phyloP scores from a whole-genome alignment of 2,113 vertebrate species.

The Diphyllodes magnificus region DNA sequence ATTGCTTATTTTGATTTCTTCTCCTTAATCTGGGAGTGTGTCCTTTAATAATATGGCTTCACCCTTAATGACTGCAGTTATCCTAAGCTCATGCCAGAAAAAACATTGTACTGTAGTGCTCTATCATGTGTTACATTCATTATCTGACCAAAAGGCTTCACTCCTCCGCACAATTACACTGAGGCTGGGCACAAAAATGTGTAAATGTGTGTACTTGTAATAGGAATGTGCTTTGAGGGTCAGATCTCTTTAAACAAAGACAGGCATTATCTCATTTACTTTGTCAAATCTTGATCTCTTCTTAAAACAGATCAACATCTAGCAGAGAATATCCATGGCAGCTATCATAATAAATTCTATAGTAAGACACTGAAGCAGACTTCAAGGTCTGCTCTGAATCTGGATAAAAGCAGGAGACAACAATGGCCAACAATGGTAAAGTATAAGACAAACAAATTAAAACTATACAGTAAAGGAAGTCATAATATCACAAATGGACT shows the following conservation, averaged over 20 bases:
- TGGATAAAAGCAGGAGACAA: conserved; percentile 19
- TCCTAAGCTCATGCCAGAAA: conserved; percentile 10
- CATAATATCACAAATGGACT: conserved; percentile 33
- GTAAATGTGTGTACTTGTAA: conserved; percentile 55
- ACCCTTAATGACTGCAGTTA: conserved; percentile 2
- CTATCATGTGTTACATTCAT: conserved; percentile 30
- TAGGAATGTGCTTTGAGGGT: conserved; percentile 27
- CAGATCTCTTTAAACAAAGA: conserved; percentile 28
- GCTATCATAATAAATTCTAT: conserved; percentile 38
- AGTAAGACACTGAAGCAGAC: background rate
- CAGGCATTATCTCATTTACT: conserved; percentile 26
- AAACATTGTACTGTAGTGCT: conserved; percentile 20
- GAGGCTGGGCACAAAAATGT: conserved; percentile 22
- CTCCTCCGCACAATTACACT: conserved; percentile 24
- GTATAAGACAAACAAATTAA: conserved; percentile 57
- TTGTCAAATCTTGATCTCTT: conserved; percentile 25
- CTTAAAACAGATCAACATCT: conserved; percentile 17
- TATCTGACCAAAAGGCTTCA: background rate
- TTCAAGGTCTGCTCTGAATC: conserved; percentile 4
- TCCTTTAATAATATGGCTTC: conserved; percentile 9
- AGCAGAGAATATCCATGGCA: background rate
- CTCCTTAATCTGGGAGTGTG: background rate
- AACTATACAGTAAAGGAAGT: conserved; percentile 15
- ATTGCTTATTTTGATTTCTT: conserved; percentile 25
- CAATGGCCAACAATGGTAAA: conserved; percentile 1